Percentiles rank a stretch among this genome's conserved stretches.
phyloP scores from a whole-genome alignment of 2,113 vertebrate genomes.

The Origma solitaria region DNA sequence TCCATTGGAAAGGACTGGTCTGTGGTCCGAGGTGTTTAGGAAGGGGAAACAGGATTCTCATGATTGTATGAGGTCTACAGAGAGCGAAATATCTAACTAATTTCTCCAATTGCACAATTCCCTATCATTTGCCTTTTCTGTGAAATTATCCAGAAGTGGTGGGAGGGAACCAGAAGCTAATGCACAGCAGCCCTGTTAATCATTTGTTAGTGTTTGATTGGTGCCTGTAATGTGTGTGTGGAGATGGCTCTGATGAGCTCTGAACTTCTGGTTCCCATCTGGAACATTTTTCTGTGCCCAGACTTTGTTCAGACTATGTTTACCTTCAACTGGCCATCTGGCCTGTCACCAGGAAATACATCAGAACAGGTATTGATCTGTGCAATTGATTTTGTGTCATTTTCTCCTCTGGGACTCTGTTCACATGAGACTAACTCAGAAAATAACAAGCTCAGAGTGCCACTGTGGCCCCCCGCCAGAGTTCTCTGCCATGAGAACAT shows the following conservation, averaged over 20 bases:
- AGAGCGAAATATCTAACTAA: neutral
- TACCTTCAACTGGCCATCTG: neutral
- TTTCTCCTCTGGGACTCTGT: neutral
- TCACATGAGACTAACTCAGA: neutral
- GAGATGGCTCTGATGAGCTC: slow-evolving; percentile 41
- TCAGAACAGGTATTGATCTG: slow-evolving; percentile 25
- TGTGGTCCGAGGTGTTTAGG: neutral
- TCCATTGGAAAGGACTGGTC: neutral
- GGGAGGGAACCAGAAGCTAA: neutral
- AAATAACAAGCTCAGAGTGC: neutral
- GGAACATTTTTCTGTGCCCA: slow-evolving; percentile 1
- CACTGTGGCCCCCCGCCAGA: neutral
- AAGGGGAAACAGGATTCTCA: neutral
- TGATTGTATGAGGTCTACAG: neutral
- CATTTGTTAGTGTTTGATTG: slow-evolving; percentile 34
- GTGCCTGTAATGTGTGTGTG: neutral
- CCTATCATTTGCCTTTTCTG: neutral
- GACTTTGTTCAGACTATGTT: slow-evolving; percentile 55
- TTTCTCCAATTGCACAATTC: neutral
- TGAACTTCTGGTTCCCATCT: slow-evolving; percentile 40
- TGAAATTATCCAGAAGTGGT: neutral
- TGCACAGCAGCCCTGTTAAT: slow-evolving; percentile 23
- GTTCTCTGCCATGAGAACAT: neutral
- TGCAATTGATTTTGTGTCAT: slow-evolving; percentile 19
- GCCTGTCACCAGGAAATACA: neutral